Evolutionary conservation across 2,113 vertebrate species (phyloP).

Genomic region (Prunella himalayana): DNA sequence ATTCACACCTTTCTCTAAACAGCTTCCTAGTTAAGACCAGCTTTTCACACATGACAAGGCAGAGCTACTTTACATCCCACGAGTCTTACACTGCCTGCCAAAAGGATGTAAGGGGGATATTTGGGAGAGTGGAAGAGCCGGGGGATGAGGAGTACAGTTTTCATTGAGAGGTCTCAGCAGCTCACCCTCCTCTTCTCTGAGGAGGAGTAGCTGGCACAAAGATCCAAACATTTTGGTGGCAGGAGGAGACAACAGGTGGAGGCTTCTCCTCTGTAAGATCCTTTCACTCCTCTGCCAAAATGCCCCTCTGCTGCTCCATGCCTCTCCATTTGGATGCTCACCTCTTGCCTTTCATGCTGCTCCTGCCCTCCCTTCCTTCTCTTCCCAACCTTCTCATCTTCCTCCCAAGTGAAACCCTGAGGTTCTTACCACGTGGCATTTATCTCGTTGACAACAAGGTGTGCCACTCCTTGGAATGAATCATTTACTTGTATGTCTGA

Average conservation of each 20-base stretch:
- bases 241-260: background rate
- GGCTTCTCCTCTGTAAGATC: background rate
- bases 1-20: background rate
- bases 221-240: background rate
- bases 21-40: background rate
- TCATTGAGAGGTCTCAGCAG: background rate
- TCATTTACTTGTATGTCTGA: background rate
- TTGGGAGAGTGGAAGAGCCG: background rate
- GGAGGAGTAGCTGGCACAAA: background rate
- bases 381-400: background rate
- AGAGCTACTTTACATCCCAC: background rate
- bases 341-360: background rate
- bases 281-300: background rate
- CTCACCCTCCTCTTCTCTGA: background rate
- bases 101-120: background rate
- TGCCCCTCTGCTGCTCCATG: background rate
- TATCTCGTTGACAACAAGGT: background rate
- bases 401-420: background rate
- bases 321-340: accelerated
- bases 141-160: background rate
- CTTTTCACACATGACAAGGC: background rate
- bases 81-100: background rate
- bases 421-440: background rate
- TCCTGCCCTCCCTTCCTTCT: background rate
- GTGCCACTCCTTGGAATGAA: background rate